phyloP scores from a whole-genome alignment of 2,797 vertebrate genomes.

The Pseudopleuronectes americanus region DNA sequence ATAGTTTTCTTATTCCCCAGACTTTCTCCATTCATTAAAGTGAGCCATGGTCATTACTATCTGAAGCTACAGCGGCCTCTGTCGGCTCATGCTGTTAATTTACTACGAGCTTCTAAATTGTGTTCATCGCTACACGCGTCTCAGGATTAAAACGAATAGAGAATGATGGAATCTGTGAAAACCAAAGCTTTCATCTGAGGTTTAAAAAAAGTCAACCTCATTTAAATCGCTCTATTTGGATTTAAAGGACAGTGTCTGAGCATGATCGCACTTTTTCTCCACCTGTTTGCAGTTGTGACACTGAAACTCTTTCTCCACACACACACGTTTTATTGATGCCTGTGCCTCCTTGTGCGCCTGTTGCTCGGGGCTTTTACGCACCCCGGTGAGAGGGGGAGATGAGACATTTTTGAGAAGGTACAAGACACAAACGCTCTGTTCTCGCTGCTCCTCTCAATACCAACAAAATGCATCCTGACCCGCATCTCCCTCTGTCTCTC shows the following conservation, averaged over 20 bases:
- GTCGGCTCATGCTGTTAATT: constrained; percentile 31
- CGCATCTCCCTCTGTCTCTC: constrained; percentile 39
- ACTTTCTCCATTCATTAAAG: neutral
- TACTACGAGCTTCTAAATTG: neutral
- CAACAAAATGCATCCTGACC: constrained; percentile 40
- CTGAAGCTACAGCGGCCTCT: constrained; percentile 66
- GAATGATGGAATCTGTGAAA: neutral
- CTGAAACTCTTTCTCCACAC: neutral
- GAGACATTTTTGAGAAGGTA: constrained; percentile 14
- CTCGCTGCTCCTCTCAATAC: constrained; percentile 27
- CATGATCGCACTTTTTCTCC: too few relatives aligned
- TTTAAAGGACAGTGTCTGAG: too few relatives aligned
- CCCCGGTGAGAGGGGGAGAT: constrained; percentile 24
- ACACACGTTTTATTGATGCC: neutral
- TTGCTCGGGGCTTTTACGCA: constrained; percentile 50
- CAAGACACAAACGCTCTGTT: constrained; percentile 50
- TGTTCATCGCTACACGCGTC: neutral
- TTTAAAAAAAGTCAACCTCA: too few relatives aligned
- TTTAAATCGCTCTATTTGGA: too few relatives aligned
- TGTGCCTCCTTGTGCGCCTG: constrained; percentile 1
- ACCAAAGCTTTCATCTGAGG: neutral
- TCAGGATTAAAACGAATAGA: neutral
- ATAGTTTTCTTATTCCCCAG: too few relatives aligned
- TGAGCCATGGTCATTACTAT: neutral
- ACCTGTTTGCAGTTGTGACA: neutral